Base-by-base conservation (phyloP, 2,113 vertebrate species). In the Peromyscus californicus region DNA sequence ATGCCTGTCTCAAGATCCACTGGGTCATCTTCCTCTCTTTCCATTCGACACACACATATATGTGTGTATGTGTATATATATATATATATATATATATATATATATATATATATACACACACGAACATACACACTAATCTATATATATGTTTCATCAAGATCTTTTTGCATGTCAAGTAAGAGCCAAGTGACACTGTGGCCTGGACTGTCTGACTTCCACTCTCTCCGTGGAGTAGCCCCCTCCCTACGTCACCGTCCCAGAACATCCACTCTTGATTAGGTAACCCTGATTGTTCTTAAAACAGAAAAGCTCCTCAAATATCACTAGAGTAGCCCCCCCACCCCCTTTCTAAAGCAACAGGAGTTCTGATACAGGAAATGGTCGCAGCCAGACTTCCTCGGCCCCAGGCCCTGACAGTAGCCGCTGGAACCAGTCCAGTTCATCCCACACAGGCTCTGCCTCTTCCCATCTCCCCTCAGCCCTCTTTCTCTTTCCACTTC, bases 401-500 rank as follows among this genome's bases (percentile, higher is more conserved):
- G 94, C 83, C 36, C 33, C 5, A 24, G 6, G 90, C 59, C 92
- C 70, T 97, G 96, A 93, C 42, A 83, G 90, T 82, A 84, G 91
- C 85, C 85, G 1, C 59, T 93, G 95, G 92, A 80, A 11, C n/a
- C 0, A 0, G 33, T 76, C 94, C 96, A 93, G 2, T 5, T 70
- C 70, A 51, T 54, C 90, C 19, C 31, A 51, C 29, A 29, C 42
- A 24, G 74, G 36, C 59, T 39, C 70, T 89, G 86, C n/a, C 12
- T 92, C 83, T 89, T 48, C 86, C 87, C 33, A 2, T 48, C 26
- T 33, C 42, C 79, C 90, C 75, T 95, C 26, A 51, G 63, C 26
- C 75, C 90, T 17, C 26, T 86, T 57, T 48, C 69, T 91, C 51
- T 79, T 96, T 97, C 92, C 78, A 84, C 80, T 24, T 94, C 96